Evolutionary conservation across 2,113 vertebrate species (phyloP).

Genomic region (Apaloderma vittatum): DNA sequence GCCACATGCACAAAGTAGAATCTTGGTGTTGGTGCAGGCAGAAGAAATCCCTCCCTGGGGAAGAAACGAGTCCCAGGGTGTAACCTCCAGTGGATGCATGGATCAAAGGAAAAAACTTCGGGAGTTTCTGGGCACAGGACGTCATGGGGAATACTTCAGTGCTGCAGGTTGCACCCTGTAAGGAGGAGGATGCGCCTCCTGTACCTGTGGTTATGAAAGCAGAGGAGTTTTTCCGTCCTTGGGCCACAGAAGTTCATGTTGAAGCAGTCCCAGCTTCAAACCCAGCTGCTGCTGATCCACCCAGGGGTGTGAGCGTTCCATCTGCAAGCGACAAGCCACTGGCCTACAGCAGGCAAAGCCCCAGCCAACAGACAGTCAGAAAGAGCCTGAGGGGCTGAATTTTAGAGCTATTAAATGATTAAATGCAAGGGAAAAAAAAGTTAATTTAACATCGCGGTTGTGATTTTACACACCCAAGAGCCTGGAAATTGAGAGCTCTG

Average conservation of each 20-base stretch:
- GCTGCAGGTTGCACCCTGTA: not conserved
- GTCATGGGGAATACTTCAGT: not conserved
- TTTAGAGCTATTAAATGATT: constrained; percentile 76
- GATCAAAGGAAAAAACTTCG: not conserved
- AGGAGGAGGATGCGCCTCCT: not conserved
- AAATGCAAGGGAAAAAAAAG: constrained; percentile 54
- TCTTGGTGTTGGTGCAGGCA: not conserved
- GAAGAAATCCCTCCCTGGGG: not conserved
- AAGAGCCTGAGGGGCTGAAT: constrained; percentile 69
- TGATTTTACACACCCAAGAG: constrained; percentile 77
- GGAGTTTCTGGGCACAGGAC: not conserved
- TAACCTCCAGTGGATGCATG: not conserved
- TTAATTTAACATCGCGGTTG: constrained; percentile 67
- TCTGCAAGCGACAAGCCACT: constrained; percentile 57
- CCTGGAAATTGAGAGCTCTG: constrained; percentile 65
- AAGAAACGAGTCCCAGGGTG: not conserved
- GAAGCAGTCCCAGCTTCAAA: not conserved
- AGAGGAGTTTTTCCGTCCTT: not conserved
- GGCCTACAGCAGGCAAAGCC: constrained; percentile 64
- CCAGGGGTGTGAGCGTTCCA: constrained; percentile 30
- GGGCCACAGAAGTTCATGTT: not conserved
- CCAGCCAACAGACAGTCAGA: constrained; percentile 65
- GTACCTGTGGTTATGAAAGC: not conserved
- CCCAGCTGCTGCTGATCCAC: constrained; percentile 51
- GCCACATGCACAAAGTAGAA: rapidly evolving